A percentile compares a stretch with the other conserved stretches of the same genome.
phyloP scores from a whole-genome alignment of 2,113 vertebrate genomes.

The Apeltes quadracus region DNA sequence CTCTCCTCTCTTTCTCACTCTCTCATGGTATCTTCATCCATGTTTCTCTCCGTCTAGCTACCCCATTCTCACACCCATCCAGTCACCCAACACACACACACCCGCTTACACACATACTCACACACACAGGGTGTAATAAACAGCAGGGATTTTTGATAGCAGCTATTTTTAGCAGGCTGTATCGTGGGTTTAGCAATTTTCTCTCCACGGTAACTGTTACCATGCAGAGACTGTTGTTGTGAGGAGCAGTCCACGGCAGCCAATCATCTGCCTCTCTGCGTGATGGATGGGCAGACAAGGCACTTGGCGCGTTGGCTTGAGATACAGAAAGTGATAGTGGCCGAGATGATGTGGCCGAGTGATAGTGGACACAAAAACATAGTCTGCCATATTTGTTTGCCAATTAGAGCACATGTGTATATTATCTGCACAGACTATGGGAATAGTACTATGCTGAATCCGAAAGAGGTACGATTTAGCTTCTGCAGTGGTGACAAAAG shows the following conservation, averaged over 20 bases:
- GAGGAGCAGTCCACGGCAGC: constrained; percentile 57
- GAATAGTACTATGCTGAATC: not conserved
- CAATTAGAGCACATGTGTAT: constrained; percentile 37
- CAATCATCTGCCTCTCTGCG: constrained; percentile 65
- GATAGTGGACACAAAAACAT: constrained; percentile 35
- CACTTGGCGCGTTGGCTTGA: constrained; percentile 44
- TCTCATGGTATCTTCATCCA: constrained; percentile 13
- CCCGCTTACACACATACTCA: constrained; percentile 9
- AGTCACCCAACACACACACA: constrained; percentile 10
- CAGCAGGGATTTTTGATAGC: constrained; percentile 68
- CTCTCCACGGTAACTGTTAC: constrained; percentile 75
- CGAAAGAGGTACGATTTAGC: no score
- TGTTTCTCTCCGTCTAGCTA: constrained; percentile 21
- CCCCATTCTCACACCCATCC: constrained; percentile 9
- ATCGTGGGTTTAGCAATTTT: constrained; percentile 74
- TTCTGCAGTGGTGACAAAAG: constrained; percentile 23
- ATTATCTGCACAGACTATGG: not conserved
- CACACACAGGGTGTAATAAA: constrained; percentile 45
- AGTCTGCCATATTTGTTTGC: constrained; percentile 24
- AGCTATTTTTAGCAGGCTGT: constrained; percentile 75
- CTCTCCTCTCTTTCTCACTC: constrained; percentile 17
- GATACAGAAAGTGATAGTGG: constrained; percentile 7
- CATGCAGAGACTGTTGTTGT: constrained; percentile 72
- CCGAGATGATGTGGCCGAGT: not conserved
- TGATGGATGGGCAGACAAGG: constrained; percentile 67